Conservation (phyloP, 2,113 vertebrate species). For the Oceanodroma tethys region DNA sequence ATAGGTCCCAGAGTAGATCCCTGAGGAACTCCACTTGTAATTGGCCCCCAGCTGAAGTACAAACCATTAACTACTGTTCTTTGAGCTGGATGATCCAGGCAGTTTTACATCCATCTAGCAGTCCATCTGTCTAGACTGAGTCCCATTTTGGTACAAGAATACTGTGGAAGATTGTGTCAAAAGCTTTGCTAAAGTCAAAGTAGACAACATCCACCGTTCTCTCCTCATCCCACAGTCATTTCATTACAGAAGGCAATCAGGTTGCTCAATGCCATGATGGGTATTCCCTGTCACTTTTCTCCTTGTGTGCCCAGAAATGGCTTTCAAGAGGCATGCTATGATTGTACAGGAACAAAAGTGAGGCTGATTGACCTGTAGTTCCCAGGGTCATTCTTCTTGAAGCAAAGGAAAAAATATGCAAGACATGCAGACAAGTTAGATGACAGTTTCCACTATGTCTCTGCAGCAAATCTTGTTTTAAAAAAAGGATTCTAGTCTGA, state of each 20-base stretch:
- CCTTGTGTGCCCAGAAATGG: neutral
- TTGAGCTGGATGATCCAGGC: neutral
- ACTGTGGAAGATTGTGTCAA: neutral
- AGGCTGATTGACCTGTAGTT: neutral
- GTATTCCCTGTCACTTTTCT: neutral
- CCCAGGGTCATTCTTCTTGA: neutral
- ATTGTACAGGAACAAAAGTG: neutral
- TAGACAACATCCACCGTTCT: neutral
- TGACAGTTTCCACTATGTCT: neutral
- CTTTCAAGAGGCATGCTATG: neutral
- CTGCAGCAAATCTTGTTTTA: neutral
- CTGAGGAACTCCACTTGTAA: neutral
- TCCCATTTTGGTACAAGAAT: neutral
- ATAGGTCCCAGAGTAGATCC: neutral
- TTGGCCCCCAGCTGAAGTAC: neutral
- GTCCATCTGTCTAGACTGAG: neutral
- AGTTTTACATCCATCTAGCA: neutral
- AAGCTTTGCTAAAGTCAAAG: neutral
- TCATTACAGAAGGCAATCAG: neutral
- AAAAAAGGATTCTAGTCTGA: neutral
- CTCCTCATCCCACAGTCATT: neutral
- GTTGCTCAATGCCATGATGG: neutral
- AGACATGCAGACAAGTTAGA: neutral
- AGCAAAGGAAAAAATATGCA: neutral
- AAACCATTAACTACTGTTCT: neutral